phyloP scores from a whole-genome alignment of 2,797 vertebrate genomes.

The Parambassis ranga region DNA sequence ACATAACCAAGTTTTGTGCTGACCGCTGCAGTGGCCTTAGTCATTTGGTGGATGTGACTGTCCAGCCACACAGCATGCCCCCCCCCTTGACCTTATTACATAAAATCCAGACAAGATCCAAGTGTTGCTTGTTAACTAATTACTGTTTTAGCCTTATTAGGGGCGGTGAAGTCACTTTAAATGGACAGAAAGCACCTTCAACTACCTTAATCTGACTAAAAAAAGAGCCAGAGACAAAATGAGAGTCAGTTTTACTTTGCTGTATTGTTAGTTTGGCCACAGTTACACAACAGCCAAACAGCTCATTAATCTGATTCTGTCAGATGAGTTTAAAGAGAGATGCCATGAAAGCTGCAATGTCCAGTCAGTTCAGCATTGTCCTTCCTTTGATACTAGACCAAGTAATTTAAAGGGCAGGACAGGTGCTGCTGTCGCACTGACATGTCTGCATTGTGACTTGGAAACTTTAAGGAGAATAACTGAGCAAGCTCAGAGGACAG shows the following conservation, averaged over 20 bases:
- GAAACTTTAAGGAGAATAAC: neutral
- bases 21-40: conserved; percentile 24
- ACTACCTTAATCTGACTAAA: neutral
- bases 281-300: conserved; percentile 30
- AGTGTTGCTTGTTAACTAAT: neutral
- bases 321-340: conserved; percentile 21
- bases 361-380: neutral
- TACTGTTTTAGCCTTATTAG: neutral
- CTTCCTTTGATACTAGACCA: neutral
- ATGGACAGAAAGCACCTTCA: neutral
- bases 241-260: conserved; percentile 1
- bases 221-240: neutral
- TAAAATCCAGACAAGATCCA: conserved; percentile 19
- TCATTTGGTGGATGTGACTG: conserved; percentile 39
- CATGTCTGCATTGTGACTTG: conserved; percentile 6
- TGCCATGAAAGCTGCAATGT: neutral
- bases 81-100: conserved; percentile 20
- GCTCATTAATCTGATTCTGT: conserved; percentile 48
- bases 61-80: conserved; percentile 8
- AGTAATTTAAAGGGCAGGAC: neutral
- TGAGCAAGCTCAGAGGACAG: neutral
- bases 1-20: conserved; percentile 46
- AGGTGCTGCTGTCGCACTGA: neutral
- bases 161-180: neutral
- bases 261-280: conserved; percentile 12